Evolutionary conservation across 2,888 invertebrate species (phyloP), one percentile per base, ranked within the genome.

Genomic region (Micropterix aruncella): DNA sequence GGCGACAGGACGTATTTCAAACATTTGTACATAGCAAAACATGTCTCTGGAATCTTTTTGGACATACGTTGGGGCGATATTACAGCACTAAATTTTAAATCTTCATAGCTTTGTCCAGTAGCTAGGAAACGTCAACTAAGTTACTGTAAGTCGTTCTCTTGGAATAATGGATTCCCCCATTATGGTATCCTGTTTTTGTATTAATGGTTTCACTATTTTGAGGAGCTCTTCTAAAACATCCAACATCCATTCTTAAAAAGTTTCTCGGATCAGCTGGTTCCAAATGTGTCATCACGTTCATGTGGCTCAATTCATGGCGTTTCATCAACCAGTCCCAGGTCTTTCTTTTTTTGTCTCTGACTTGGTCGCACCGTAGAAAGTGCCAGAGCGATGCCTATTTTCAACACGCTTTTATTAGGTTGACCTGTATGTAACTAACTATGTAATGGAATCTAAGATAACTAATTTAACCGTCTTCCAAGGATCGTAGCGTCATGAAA

Each of bases 191-290:
- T 14, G 43, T 38, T 38, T 43, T 18, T 19, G 44, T 39, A 39
- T 19, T 7, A 40, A 40, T 44, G 48, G 46, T 41, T 44, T 48
- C 40, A 49, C 48, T 46, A 49, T 46, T 42, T 42, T 49, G 40
- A 47, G 47, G 40, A 47, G 46, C 46, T 47, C 47, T 45, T 48
- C 47, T n/a, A n/a, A n/a, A n/a, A n/a, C n/a, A n/a, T n/a, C n/a
- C n/a, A 46, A 47, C 16, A 45, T 46, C 43, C 46, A 45, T 43
- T 45, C 43, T 45, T 45, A 45, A 45, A 47, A 45, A 45, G 44
- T 45, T 45, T 45, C 19, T 45, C 38, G 47, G 43, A 38, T 45
- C 46, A 41, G 27, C 46, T 47, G n/a, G n/a, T n/a, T n/a, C n/a
- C n/a, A n/a, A n/a, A n/a, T n/a, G n/a, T n/a, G n/a, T n/a, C n/a